These are phyloP conservation scores for Cheiracanthium punctorium DNA, from an alignment of 2,888 invertebrate genomes.

Conservation along the genomic window DNA sequence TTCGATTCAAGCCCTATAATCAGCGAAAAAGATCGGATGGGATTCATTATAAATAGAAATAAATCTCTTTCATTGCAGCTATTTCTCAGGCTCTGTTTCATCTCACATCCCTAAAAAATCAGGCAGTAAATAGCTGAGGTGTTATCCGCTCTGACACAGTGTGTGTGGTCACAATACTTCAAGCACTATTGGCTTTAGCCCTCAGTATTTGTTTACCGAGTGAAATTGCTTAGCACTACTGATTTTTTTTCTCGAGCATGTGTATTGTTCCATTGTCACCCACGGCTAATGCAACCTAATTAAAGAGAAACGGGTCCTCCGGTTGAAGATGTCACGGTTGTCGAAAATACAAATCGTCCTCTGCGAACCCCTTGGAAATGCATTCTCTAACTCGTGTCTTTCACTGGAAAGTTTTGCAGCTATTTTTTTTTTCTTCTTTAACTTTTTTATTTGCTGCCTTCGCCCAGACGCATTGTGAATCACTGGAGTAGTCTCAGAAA, in stretches of 20 bases:
- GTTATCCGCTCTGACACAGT: neutral
- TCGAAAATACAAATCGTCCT: neutral
- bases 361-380: too few species aligned
- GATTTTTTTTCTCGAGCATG: neutral
- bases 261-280: neutral
- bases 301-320: neutral
- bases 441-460: too few species aligned
- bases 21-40: too few species aligned
- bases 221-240: neutral
- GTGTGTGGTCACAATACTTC: neutral
- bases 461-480: too few species aligned
- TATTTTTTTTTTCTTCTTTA: too few species aligned
- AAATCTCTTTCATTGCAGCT: too few species aligned
- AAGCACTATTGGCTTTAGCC: neutral
- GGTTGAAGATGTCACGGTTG: neutral
- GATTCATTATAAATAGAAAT: too few species aligned
- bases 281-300: neutral
- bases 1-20: too few species aligned
- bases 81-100: too few species aligned
- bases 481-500: too few species aligned
- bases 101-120: neutral
- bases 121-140: neutral
- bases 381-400: too few species aligned
- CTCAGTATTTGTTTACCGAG: neutral
- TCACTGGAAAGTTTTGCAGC: too few species aligned